Percentiles rank a stretch among this genome's conserved stretches.
phyloP scores from a whole-genome alignment of 2,888 invertebrate species.

The Drosophila acutilabella region DNA sequence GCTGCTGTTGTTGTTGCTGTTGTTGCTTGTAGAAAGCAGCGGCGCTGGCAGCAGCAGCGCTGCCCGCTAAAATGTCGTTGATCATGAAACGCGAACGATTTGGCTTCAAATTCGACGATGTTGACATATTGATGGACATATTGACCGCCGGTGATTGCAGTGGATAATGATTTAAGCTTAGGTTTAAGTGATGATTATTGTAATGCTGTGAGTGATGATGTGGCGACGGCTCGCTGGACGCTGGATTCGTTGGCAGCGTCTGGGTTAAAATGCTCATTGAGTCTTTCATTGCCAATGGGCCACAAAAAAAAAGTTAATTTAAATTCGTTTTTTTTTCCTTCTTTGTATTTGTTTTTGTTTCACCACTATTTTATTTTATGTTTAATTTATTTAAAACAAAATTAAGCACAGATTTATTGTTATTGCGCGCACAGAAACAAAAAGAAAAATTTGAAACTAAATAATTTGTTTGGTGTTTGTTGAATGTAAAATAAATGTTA shows the following conservation, averaged over 20 bases:
- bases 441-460: slow-evolving; percentile 13
- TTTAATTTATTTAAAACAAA: not conserved
- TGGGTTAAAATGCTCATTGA: slow-evolving; percentile 83
- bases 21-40: slow-evolving; percentile 82
- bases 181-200: slow-evolving; percentile 16
- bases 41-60: slow-evolving; percentile 81
- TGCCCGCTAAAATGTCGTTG: slow-evolving; percentile 83
- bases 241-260: slow-evolving; percentile 64
- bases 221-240: slow-evolving; percentile 62
- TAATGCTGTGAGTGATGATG: slow-evolving; percentile 47
- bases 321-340: not conserved
- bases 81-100: slow-evolving; percentile 84
- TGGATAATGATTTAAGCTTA: slow-evolving; percentile 30
- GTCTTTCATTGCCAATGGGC: slow-evolving; percentile 80
- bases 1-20: slow-evolving; percentile 34
- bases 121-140: slow-evolving; percentile 62
- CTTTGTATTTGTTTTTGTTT: slow-evolving; percentile 4
- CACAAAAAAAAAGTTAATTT: slow-evolving; percentile 3
- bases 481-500: not conserved
- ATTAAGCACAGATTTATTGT: not conserved
- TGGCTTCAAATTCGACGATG: slow-evolving; percentile 80
- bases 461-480: not conserved
- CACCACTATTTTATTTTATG: not conserved
- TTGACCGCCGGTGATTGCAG: slow-evolving; percentile 57
- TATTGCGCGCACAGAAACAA: slow-evolving; percentile 18